Evolutionary conservation across 2,888 invertebrate species (phyloP).

Genomic region (Drosophila melanosoma): DNA sequence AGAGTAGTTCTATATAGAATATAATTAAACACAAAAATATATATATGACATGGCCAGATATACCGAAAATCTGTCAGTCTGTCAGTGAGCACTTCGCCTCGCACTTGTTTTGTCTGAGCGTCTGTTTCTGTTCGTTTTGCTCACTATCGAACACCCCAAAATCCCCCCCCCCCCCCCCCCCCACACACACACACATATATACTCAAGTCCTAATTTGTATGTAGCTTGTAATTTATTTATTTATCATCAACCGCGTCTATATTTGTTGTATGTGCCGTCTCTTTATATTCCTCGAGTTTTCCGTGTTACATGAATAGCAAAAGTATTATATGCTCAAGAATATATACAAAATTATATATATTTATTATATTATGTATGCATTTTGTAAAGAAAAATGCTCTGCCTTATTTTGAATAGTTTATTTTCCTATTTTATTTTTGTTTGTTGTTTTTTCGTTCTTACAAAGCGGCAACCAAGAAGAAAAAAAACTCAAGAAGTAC

Average conservation of each 20-base stretch:
- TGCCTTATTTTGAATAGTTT: conserved; percentile 27
- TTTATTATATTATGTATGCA: conserved; percentile 47
- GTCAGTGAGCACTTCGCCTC: conserved; percentile 67
- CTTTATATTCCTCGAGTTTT: conserved; percentile 25
- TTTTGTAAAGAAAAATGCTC: conserved; percentile 46
- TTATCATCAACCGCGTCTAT: conserved; percentile 34
- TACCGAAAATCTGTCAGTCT: conserved; percentile 20
- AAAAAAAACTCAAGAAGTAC: conserved; percentile 45
- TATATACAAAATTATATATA: conserved; percentile 27
- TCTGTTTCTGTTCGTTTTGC: conserved; percentile 61
- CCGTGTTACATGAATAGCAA: conserved; percentile 52
- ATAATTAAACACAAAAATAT: conserved; percentile 14
- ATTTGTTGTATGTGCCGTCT: conserved; percentile 37
- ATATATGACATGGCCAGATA: conserved; percentile 22
- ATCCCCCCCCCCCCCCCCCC: conserved; percentile 1
- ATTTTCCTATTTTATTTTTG: conserved; percentile 17
- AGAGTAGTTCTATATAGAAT: conserved; percentile 49
- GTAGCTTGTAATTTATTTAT: conserved; percentile 76
- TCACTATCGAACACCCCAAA: conserved; percentile 33
- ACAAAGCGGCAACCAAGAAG: conserved; percentile 39
- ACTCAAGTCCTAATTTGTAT: conserved; percentile 68
- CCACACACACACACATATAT: conserved; percentile 37
- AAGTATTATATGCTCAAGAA: conserved; percentile 77
- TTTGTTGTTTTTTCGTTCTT: conserved; percentile 10
- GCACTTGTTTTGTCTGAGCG: conserved; percentile 69